These are phyloP conservation scores for Arbacia lixula DNA, from an alignment of 53 echinoderm and acorn worm genomes.

Conservation along the genomic window DNA sequence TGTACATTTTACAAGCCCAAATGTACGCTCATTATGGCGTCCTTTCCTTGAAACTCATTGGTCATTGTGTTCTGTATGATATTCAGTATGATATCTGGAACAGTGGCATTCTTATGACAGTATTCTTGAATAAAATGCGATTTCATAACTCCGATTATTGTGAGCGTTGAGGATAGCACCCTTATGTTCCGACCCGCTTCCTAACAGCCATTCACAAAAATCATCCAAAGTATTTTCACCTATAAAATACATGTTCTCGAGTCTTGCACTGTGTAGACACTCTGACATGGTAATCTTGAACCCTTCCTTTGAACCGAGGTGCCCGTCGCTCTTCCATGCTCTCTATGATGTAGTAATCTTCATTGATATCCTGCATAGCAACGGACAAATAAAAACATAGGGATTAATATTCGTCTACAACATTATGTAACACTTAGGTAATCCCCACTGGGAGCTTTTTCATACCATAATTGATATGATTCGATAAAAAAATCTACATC, in stretches of 20 bases:
- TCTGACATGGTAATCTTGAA: neutral
- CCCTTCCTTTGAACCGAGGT: neutral
- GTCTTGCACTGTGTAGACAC: slow-evolving; percentile 5
- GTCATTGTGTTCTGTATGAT: too few species aligned
- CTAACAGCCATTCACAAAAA: slow-evolving; percentile 59
- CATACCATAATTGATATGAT: too few species aligned
- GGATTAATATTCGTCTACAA: too few species aligned
- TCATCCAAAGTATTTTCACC: slow-evolving; percentile 26
- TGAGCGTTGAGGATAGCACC: slow-evolving; percentile 50
- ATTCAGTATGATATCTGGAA: too few species aligned
- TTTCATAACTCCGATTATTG: slow-evolving; percentile 39
- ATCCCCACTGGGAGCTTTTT: too few species aligned
- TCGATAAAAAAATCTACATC: too few species aligned
- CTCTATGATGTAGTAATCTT: neutral
- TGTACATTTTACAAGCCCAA: too few species aligned
- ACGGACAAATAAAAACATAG: neutral
- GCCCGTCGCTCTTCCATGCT: neutral
- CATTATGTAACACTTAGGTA: too few species aligned
- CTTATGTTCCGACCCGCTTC: slow-evolving; percentile 14
- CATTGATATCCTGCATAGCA: neutral
- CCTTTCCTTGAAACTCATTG: too few species aligned
- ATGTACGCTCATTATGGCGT: too few species aligned
- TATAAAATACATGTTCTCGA: slow-evolving; percentile 31
- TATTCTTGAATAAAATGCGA: slow-evolving; percentile 39
- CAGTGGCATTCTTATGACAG: slow-evolving; percentile 10